These are phyloP conservation scores for Ctenodactylus gundi DNA, from an alignment of 2,113 vertebrate species.

Conservation along the genomic window DNA sequence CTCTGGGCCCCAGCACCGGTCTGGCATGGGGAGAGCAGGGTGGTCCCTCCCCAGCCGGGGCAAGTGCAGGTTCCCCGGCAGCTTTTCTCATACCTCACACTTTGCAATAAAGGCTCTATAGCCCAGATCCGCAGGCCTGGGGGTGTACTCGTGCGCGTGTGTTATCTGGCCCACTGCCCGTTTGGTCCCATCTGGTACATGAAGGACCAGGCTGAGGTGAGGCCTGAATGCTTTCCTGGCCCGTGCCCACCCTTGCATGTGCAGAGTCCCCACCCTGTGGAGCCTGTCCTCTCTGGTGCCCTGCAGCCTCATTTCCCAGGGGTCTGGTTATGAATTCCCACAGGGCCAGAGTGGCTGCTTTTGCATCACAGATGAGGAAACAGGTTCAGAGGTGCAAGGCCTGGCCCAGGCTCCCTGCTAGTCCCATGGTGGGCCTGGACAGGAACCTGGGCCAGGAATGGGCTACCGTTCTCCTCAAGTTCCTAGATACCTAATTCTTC, in stretches of 20 bases:
- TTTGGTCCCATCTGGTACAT: no score
- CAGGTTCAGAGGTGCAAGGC: background rate
- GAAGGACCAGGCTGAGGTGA: accelerated
- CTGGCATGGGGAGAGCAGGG: background rate
- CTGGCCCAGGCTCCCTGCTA: background rate
- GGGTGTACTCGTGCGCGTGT: accelerated
- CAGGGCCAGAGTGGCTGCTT: background rate
- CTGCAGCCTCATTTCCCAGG: background rate
- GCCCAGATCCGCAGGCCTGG: conserved; percentile 27
- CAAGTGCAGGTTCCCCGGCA: background rate
- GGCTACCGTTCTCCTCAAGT: no score
- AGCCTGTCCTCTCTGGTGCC: background rate
- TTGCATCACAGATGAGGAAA: background rate
- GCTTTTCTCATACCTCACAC: conserved; percentile 73
- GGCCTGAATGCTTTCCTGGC: background rate
- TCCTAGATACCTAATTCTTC: background rate
- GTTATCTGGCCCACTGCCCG: no score
- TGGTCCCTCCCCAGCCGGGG: background rate
- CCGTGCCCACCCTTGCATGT: accelerated
- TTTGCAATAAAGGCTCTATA: conserved; percentile 75
- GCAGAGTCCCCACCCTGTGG: background rate
- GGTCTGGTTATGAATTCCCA: background rate
- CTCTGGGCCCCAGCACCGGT: background rate
- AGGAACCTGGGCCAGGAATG: no score
- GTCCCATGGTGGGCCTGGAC: background rate